Evolutionary conservation across 2,797 vertebrate species (phyloP), one percentile per base, ranked within the genome.

Genomic region (Gymnocypris eckloni): DNA sequence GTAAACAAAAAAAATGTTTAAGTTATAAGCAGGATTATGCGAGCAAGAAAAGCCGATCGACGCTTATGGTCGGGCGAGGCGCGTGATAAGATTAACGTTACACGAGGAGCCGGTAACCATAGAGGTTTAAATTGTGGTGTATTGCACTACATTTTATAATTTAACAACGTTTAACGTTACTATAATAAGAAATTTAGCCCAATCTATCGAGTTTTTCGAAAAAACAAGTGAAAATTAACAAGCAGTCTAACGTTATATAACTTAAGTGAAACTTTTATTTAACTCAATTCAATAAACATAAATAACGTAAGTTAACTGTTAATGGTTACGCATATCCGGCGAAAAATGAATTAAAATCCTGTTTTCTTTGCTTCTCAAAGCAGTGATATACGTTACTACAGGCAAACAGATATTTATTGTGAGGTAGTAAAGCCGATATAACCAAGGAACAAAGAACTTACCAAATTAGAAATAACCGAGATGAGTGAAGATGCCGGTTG

Each of bases 391-490:
- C 37, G 37, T 39, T 9, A 77, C 12, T 3, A 11, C 3, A 2
- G 1, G 0, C 3, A n/a, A 13, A 0, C 1, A 1, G 3, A 9
- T 39, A 13, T 39, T 12, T 39, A 56, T 8, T 16, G 8, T 13
- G 3, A 41, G 1, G 5, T 5, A 16, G 4, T 39, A 20, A 37
- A 37, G 2, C 0, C 10, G 3, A 11, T 5, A 78, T 7, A 78
- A 28, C 18, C 43, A 13, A 0, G 10, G 20, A 75, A 81, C 84
- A 81, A 86, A 86, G 56, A 54, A 1, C 22, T 86, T 73, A 95
- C 94, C 92, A 41, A 81, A 37, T 20, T 85, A 86, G 41, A 66
- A 13, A 87, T 61, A 69, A 15, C 48, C 25, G 86, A 52, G 18
- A 83, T 73, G 82, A 72, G 82, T 66, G 6, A 54, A 77, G 82